Conservation (phyloP, 1,140 invertebrate species). For the Pteromalus puparum region DNA sequence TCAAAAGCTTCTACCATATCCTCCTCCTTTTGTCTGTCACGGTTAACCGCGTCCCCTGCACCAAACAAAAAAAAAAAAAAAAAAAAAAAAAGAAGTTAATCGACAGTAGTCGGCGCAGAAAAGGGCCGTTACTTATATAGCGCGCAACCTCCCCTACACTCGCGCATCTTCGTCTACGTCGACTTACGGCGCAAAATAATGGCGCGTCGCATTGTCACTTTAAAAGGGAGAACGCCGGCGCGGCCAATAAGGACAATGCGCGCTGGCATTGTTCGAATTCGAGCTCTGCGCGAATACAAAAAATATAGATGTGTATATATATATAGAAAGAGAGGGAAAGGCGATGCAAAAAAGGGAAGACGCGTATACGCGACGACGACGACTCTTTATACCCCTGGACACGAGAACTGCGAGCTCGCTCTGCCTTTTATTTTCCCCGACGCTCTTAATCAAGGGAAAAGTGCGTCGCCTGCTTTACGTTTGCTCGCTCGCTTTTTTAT, state of each 20-base stretch:
- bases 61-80: constrained; percentile 3
- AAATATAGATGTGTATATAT: constrained; percentile 7
- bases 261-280: constrained; percentile 47
- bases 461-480: constrained; percentile 45
- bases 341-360: constrained; percentile 12
- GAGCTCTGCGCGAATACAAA: constrained; percentile 29
- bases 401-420: not conserved
- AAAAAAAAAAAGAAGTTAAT: constrained; percentile 13
- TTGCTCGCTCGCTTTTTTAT: constrained; percentile 29
- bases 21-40: constrained; percentile 32
- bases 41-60: not conserved
- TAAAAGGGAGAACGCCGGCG: constrained; percentile 31
- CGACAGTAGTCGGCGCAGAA: not conserved
- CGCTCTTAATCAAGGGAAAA: constrained; percentile 51
- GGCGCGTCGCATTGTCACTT: constrained; percentile 49
- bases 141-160: not conserved
- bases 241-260: constrained; percentile 52
- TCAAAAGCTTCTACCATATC: not conserved
- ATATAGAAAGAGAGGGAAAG: not conserved
- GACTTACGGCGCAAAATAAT: constrained; percentile 47
- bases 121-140: not conserved
- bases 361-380: no score
- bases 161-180: not conserved
- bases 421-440: not conserved
- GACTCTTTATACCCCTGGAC: no score